Percentiles rank a stretch among this genome's conserved stretches.
Conservation (phyloP, 2,888 invertebrate genomes). For the Cheilosia soror region DNA sequence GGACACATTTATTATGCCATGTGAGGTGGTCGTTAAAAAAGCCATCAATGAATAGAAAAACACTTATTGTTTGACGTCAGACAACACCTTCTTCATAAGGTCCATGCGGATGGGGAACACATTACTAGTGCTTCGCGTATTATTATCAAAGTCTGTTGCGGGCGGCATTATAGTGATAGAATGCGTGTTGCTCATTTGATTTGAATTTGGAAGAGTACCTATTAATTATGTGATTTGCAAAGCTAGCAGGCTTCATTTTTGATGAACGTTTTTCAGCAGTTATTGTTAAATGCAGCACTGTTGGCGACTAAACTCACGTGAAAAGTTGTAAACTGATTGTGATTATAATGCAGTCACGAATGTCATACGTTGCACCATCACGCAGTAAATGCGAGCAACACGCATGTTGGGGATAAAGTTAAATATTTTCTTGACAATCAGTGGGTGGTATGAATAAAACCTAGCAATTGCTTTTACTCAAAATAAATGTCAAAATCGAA, state of each 20-base stretch:
- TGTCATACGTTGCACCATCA: too few species aligned
- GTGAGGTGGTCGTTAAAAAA: slow-evolving; percentile 35
- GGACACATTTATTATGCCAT: slow-evolving; percentile 52
- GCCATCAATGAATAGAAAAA: slow-evolving; percentile 50
- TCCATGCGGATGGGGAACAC: slow-evolving; percentile 40
- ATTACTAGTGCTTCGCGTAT: background rate
- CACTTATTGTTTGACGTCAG: slow-evolving; percentile 62
- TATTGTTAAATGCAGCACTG: background rate
- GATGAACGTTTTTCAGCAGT: background rate
- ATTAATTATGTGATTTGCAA: background rate
- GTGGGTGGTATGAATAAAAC: too few species aligned
- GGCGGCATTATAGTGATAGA: slow-evolving; percentile 15
- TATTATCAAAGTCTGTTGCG: background rate
- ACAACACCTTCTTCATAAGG: slow-evolving; percentile 28
- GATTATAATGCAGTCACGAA: too few species aligned
- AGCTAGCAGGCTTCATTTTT: background rate
- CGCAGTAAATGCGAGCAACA: too few species aligned
- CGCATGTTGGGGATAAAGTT: too few species aligned
- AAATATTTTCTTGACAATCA: too few species aligned
- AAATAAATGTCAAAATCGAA: too few species aligned
- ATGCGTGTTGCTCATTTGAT: slow-evolving; percentile 1
- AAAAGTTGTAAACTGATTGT: too few species aligned
- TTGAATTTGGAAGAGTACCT: background rate
- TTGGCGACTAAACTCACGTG: too few species aligned
- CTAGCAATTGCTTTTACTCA: too few species aligned